Evolutionary conservation across 2,797 vertebrate species (phyloP).

Genomic region (Podargus strigoides): DNA sequence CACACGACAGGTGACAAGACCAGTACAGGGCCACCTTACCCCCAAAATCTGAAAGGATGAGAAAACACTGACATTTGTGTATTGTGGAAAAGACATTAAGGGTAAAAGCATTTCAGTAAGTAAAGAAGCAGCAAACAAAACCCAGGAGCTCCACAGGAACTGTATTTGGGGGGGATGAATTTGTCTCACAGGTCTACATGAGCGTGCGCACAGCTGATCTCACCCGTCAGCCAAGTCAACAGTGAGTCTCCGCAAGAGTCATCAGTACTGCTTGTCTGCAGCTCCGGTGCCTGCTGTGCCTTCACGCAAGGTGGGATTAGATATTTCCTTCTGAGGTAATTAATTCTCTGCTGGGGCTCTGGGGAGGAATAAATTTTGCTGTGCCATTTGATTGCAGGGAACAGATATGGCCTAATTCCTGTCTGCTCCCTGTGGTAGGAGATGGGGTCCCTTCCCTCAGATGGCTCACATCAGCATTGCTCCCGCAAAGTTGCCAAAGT

Average conservation of each 20-base stretch:
- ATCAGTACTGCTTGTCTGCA: neutral
- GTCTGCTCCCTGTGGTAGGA: neutral
- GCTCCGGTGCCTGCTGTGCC: neutral
- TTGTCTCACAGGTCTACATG: neutral
- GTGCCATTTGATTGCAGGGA: neutral
- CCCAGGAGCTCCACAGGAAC: neutral
- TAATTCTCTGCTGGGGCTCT: neutral
- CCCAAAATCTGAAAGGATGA: neutral
- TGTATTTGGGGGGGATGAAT: neutral
- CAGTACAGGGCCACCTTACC: neutral
- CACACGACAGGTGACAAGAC: neutral
- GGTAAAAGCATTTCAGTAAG: neutral
- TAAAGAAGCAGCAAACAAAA: neutral
- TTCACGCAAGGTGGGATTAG: neutral
- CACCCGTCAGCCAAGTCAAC: neutral
- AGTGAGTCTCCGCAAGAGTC: neutral
- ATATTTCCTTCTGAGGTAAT: neutral
- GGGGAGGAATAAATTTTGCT: neutral
- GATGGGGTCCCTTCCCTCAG: neutral
- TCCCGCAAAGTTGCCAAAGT: neutral
- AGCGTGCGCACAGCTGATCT: neutral
- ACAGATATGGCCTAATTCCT: neutral
- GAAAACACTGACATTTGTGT: neutral
- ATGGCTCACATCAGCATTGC: fast-evolving
- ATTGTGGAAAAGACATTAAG: neutral